Percentiles rank a stretch among this genome's conserved stretches.
These are phyloP conservation scores for Epizoanthus stellaris DNA, from an alignment of 92 coral and sea anemone genomes.

Conservation along the genomic window DNA sequence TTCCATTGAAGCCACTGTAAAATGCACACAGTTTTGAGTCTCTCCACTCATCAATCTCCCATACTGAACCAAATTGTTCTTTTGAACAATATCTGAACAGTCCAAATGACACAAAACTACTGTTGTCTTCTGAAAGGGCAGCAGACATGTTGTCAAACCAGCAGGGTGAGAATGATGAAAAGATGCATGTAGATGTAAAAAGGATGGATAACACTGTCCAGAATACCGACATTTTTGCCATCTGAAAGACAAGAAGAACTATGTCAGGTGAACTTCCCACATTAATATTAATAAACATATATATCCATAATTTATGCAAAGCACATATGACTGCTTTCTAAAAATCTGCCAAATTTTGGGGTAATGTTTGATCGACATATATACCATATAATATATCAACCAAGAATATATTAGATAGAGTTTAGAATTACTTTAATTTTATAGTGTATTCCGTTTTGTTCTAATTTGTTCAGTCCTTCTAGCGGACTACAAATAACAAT, in stretches of 20 bases:
- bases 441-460: no score
- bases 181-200: conserved; percentile 60
- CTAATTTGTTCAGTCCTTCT: no score
- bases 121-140: conserved; percentile 65
- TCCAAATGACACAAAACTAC: conserved; percentile 82
- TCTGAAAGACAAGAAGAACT: conserved; percentile 49
- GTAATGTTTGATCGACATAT: no score
- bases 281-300: background rate
- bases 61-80: conserved; percentile 65
- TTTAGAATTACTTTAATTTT: no score
- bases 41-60: conserved; percentile 77
- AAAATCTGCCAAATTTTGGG: no score
- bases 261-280: background rate
- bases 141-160: conserved; percentile 84
- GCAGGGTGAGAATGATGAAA: conserved; percentile 83
- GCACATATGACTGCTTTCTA: no score
- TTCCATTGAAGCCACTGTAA: conserved; percentile 71
- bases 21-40: conserved; percentile 74
- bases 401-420: no score
- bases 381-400: no score
- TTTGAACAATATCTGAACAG: conserved; percentile 74
- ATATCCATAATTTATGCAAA: background rate
- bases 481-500: no score
- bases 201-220: conserved; percentile 76
- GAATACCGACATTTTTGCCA: conserved; percentile 74